Base-by-base conservation (phyloP, 2,888 invertebrate species). In the Mycalesis mineus region DNA sequence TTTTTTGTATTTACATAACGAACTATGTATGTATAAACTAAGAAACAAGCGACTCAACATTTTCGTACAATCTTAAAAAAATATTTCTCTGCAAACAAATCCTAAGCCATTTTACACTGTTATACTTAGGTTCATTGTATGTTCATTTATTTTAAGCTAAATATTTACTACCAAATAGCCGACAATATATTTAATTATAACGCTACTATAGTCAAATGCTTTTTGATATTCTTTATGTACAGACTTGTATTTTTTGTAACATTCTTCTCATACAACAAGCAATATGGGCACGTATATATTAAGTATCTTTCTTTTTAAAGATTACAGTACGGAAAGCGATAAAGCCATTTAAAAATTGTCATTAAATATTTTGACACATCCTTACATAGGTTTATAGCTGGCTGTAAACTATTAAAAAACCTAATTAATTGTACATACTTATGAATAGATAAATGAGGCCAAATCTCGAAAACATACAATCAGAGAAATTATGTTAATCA, bases 151-250 rank as follows among this genome's bases (percentile, higher is more conserved):
- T 45, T 51, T 57, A 44, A 55, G 42, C 42, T 41, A 31, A 51
- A 37, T 52, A 41, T 53, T 50, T 59, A 59, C 61, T 57, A 59
- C 62, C 62, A 62, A 60, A 58, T 59, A 60, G 48, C 54, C 54
- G 60, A 61, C 57, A 54, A 57, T 57, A 60, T 57, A 48, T 37
- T 57, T 56, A 56, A 63, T 58, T 60, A 63, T 58, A 45, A 55
- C 57, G 31, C 57, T 58, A 56, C 47, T 52, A 15, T 37, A 14
- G 45, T 49, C 48, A 22, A 22, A 33, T 49, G 58, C 58, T 61
- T 61, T 55, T 61, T 51, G 37, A 52, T 55, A 55, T 55, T 50
- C 57, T 54, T 51, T 55, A 41, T 58, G 54, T 45, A 54, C 54
- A 48, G n/a, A 48, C 22, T 48, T 9, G 7, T 41, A 41, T 41